Evolutionary conservation across 2,888 invertebrate species (phyloP).

Genomic region (Leptinotarsa haldemani): DNA sequence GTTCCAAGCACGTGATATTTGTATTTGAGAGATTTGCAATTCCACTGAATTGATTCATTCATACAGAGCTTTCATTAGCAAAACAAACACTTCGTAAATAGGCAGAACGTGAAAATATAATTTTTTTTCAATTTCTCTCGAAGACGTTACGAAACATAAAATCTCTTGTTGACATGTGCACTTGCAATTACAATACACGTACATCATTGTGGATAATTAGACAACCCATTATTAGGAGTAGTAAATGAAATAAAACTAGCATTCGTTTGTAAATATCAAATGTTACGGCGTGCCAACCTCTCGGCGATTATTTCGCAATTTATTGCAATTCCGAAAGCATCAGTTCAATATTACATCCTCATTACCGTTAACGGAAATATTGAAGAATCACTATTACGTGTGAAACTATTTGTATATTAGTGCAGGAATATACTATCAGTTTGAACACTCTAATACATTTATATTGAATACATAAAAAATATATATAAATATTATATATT

Average conservation of each 20-base stretch:
- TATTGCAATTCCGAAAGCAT: conserved; percentile 3
- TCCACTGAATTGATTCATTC: background rate
- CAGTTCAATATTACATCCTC: background rate
- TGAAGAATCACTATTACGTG: background rate
- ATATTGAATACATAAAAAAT: too few relatives aligned
- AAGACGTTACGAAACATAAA: background rate
- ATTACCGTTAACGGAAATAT: background rate
- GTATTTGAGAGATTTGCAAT: background rate
- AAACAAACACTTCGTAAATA: background rate
- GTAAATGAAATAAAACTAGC: background rate
- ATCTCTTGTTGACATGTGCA: conserved; percentile 4
- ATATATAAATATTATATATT: too few relatives aligned
- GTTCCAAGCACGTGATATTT: too few relatives aligned
- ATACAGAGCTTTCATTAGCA: background rate
- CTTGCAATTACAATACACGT: background rate
- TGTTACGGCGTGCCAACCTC: background rate
- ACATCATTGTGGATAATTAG: background rate
- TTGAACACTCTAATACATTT: too few relatives aligned
- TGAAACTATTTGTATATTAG: too few relatives aligned
- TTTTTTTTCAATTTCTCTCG: background rate
- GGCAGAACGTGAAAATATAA: background rate
- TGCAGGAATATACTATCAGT: too few relatives aligned
- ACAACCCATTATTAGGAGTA: background rate
- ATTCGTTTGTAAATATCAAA: conserved; percentile 11
- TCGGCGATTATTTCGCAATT: background rate